These are phyloP conservation scores for Halcyon badia DNA, from an alignment of 2,797 vertebrate genomes.

Conservation along the genomic window DNA sequence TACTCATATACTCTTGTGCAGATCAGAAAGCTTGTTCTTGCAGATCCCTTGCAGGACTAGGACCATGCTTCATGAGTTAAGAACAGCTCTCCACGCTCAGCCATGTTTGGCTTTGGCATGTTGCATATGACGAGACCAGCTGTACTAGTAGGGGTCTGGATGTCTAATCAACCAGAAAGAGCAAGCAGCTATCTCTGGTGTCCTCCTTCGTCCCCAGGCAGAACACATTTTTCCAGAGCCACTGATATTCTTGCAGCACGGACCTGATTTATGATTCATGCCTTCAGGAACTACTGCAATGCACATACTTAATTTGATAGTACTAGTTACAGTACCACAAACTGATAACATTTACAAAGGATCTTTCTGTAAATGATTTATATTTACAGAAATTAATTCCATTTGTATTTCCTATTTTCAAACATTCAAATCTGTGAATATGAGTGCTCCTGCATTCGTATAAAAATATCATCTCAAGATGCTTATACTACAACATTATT, in stretches of 20 bases:
- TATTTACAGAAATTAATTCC: neutral
- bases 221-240: constrained; percentile 46
- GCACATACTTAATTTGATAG: neutral
- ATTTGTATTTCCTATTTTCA: neutral
- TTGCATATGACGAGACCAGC: constrained; percentile 15
- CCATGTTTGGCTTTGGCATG: constrained; percentile 28
- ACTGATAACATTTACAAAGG: neutral
- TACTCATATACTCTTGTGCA: neutral
- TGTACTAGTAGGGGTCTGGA: neutral
- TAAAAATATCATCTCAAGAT: neutral
- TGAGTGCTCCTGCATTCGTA: neutral
- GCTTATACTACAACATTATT: neutral
- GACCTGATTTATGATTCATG: neutral
- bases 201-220: constrained; percentile 2
- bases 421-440: neutral
- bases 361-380: neutral
- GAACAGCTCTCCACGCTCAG: constrained; percentile 12
- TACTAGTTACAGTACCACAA: neutral
- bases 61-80: neutral
- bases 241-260: neutral
- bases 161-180: neutral
- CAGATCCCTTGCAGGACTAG: neutral
- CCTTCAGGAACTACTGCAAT: neutral
- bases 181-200: constrained; percentile 12
- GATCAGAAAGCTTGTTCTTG: neutral